A percentile compares a stretch with the other conserved stretches of the same genome.
phyloP scores from a whole-genome alignment of 2,113 vertebrate species.

The Perca flavescens region DNA sequence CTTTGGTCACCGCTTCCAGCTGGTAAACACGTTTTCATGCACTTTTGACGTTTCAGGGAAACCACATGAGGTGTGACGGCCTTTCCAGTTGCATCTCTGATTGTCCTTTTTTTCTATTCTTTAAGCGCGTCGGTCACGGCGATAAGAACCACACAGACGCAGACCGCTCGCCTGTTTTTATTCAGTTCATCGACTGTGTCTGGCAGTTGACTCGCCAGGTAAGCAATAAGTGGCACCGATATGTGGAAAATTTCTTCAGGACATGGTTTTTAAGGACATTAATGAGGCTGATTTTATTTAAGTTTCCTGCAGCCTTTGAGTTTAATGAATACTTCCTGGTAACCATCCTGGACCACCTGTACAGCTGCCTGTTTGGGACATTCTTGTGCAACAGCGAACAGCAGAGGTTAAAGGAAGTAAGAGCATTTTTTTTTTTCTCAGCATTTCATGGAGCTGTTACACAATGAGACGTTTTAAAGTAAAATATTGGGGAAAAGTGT shows the following conservation, averaged over 20 bases:
- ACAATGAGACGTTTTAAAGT: background rate
- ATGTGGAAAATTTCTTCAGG: background rate
- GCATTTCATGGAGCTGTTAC: background rate
- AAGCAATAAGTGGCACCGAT: background rate
- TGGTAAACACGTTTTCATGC: slow-evolving; percentile 79
- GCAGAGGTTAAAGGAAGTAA: slow-evolving; percentile 93
- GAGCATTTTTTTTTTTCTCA: slow-evolving; percentile 13
- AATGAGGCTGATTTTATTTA: slow-evolving; percentile 54
- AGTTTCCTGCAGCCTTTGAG: slow-evolving; percentile 98
- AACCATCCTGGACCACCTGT: slow-evolving; percentile 96
- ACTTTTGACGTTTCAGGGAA: background rate
- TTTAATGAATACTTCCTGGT: slow-evolving; percentile 97
- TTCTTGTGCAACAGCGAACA: slow-evolving; percentile 97
- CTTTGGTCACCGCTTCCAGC: slow-evolving; percentile 96
- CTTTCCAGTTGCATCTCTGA: background rate
- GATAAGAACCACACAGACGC: slow-evolving; percentile 97
- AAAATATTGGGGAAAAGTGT: background rate
- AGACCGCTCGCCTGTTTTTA: slow-evolving; percentile 95
- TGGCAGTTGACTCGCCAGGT: slow-evolving; percentile 99
- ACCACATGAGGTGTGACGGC: background rate
- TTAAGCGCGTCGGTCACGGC: slow-evolving; percentile 94
- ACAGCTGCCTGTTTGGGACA: slow-evolving; percentile 97
- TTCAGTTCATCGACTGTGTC: slow-evolving; percentile 98
- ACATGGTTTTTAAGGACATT: background rate
- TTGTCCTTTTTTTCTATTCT: slow-evolving; percentile 21